Evolutionary conservation across 2,113 vertebrate genomes (phyloP), one percentile per base, ranked within the genome.

Genomic region (Patagioenas fasciata): DNA sequence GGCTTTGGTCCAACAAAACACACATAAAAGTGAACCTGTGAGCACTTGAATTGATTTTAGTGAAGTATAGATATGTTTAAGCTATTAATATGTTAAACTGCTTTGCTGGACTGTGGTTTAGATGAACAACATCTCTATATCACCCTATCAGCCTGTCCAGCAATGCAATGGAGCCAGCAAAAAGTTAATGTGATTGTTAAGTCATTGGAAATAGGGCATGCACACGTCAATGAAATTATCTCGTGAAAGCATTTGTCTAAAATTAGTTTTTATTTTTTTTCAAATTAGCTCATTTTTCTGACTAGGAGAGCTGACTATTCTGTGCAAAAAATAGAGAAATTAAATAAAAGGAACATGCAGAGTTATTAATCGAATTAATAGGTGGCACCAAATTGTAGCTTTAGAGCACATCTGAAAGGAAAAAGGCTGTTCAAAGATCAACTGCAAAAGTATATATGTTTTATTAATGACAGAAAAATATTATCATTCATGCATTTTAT

Each of bases 281-380:
- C 74, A 91, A 96, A 97, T 89, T 81, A 95, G 77, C 84, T 96
- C 85, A 96, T 97, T 88, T 97, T 95, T 91, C 64, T 94, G 90
- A 88, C 90, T 81, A 84, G 93, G 74, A 60, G 92, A 85, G 80
- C 84, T 95, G 88, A 95, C 47, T 96, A 32, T 85, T 91, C 80
- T 54, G 74, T 74, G 82, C 84, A 81, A 92, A 92, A 91, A 95
- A 79, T 48, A 34, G 61, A 28, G 73, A 88, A 95, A 79, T 94
- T 87, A 94, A 95, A 88, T 95, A 92, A 92, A 95, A 97, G 91
- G 67, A 94, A 36, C 67, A 73, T 82, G 65, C 42, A 10, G 7
- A 6, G 51, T 80, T 93, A 93, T 91, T 94, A 96, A 97, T 97
- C 83, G 96, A 90, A 95, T 65, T 80, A 94, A 92, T 72, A 80